phyloP scores from a whole-genome alignment of 92 coral and sea anemone species.

The Pocillopora grandis region DNA sequence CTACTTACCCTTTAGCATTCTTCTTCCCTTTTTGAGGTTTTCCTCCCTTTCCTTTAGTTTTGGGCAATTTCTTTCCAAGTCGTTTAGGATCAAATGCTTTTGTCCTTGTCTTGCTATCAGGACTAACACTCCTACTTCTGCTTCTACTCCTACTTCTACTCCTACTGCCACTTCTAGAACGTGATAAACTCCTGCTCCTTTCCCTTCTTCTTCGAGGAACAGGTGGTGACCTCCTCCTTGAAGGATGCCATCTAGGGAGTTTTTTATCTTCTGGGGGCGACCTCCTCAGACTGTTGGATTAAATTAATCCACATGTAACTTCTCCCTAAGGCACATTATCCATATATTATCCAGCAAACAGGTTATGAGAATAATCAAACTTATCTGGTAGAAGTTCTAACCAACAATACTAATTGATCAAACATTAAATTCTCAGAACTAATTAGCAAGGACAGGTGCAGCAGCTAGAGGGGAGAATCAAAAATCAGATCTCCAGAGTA shows the following conservation, averaged over 20 bases:
- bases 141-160: slow-evolving; percentile 64
- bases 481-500: too few species aligned
- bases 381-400: too few species aligned
- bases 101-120: slow-evolving; percentile 53
- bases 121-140: slow-evolving; percentile 72
- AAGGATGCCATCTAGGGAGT: slow-evolving; percentile 80
- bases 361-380: too few species aligned
- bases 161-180: slow-evolving; percentile 59
- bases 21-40: slow-evolving; percentile 64
- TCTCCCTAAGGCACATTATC: too few species aligned
- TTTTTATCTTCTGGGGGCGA: slow-evolving; percentile 55
- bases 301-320: not conserved
- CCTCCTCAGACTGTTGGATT: slow-evolving; percentile 40
- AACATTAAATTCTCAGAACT: too few species aligned
- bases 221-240: slow-evolving; percentile 75
- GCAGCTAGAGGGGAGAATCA: too few species aligned
- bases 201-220: slow-evolving; percentile 68
- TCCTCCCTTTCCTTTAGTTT: slow-evolving; percentile 54
- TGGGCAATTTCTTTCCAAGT: slow-evolving; percentile 61
- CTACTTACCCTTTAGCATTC: slow-evolving; percentile 44
- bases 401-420: too few species aligned
- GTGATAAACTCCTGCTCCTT: slow-evolving; percentile 64
- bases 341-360: too few species aligned
- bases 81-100: slow-evolving; percentile 54
- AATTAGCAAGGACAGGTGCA: too few species aligned